These are phyloP conservation scores for Eilema griseolum DNA, from an alignment of 2,888 invertebrate species.

Conservation along the genomic window DNA sequence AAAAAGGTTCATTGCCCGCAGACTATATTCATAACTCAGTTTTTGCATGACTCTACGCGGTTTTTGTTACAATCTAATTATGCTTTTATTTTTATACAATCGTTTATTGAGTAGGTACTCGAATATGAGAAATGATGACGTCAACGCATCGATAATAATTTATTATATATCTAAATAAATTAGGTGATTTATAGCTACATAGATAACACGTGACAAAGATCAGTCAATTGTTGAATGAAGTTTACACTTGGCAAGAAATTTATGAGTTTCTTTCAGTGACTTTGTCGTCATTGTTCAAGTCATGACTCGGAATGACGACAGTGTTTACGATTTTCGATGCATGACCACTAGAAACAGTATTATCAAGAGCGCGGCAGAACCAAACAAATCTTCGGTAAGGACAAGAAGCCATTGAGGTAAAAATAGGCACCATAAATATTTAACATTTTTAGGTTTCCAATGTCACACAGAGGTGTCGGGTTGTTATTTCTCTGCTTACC, in stretches of 20 bases:
- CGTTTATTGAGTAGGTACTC: conserved; percentile 5
- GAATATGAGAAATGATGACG: conserved; percentile 2
- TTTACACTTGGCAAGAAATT: neutral
- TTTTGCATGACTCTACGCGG: neutral
- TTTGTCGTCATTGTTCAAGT: neutral
- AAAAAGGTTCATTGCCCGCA: conserved; percentile 14
- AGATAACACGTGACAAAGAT: neutral
- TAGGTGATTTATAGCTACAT: neutral
- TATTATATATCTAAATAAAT: neutral
- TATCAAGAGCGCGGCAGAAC: too few relatives aligned
- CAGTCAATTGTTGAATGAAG: neutral
- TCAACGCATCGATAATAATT: conserved; percentile 1
- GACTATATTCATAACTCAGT: conserved; percentile 8
- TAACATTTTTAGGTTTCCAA: too few relatives aligned
- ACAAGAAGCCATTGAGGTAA: too few relatives aligned
- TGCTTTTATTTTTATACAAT: conserved; percentile 3
- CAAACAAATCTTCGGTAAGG: neutral
- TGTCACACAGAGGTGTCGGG: too few relatives aligned
- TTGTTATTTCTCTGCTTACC: too few relatives aligned
- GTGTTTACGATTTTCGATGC: too few relatives aligned
- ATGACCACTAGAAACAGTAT: too few relatives aligned
- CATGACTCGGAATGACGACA: too few relatives aligned
- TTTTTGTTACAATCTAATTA: conserved; percentile 5
- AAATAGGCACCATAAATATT: too few relatives aligned
- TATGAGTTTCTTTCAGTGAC: neutral